These are phyloP conservation scores for Peromyscus attwateri DNA, from an alignment of 2,797 vertebrate genomes.

Conservation along the genomic window DNA sequence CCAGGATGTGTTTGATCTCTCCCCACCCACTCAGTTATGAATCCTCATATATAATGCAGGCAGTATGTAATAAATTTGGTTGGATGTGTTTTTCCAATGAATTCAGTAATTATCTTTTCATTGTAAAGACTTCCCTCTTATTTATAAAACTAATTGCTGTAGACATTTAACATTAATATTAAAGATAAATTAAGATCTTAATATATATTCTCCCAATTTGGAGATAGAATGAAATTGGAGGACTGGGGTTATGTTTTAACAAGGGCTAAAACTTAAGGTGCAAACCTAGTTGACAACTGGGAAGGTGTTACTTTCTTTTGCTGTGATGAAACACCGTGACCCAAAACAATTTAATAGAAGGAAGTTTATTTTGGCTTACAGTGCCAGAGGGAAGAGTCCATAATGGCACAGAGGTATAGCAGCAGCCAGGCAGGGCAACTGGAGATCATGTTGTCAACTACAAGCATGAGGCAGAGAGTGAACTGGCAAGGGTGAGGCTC, in stretches of 20 bases:
- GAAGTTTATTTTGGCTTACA: background rate
- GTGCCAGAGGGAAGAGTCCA: background rate
- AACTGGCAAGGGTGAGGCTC: too few relatives aligned
- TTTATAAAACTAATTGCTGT: conserved; percentile 50
- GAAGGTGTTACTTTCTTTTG: background rate
- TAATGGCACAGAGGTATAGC: background rate
- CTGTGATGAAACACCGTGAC: background rate
- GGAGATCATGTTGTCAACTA: background rate
- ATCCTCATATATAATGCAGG: background rate
- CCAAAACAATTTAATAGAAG: too few relatives aligned
- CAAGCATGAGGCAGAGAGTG: too few relatives aligned
- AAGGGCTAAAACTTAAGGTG: conserved; percentile 31
- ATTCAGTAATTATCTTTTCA: background rate
- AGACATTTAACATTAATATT: background rate
- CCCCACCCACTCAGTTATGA: background rate
- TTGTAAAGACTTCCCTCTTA: background rate
- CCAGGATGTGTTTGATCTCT: background rate
- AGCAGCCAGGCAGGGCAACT: background rate
- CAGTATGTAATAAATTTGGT: background rate
- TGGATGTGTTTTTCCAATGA: background rate
- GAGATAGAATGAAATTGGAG: background rate
- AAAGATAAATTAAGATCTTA: background rate
- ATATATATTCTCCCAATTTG: background rate
- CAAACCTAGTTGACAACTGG: conserved; percentile 39
- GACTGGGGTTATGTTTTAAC: conserved; percentile 14